phyloP scores from a whole-genome alignment of 2,113 vertebrate genomes.

The Chascanopsetta lugubris region DNA sequence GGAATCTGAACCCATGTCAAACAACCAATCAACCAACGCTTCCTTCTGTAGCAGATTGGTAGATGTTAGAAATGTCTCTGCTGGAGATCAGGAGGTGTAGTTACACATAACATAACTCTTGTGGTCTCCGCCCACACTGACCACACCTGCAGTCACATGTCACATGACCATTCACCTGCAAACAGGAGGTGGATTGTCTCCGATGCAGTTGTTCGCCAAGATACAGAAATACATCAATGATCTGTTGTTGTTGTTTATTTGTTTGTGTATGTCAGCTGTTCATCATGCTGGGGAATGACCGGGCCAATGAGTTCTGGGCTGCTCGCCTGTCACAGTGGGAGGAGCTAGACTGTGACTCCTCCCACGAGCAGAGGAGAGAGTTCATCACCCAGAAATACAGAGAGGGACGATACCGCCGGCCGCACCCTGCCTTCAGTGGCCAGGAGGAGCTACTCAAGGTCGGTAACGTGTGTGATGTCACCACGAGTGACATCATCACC shows the following conservation, averaged over 20 bases:
- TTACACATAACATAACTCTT: no score
- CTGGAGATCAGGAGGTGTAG: no score
- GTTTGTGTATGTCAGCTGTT: constrained; percentile 84
- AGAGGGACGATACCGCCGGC: constrained; percentile 86
- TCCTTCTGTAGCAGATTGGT: no score
- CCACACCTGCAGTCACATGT: no score
- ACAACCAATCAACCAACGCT: no score
- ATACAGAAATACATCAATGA: no score
- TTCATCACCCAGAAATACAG: constrained; percentile 91
- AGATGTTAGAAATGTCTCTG: no score
- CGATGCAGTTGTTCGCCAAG: no score
- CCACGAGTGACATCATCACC: background rate
- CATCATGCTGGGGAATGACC: constrained; percentile 93
- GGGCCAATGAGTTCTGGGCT: constrained; percentile 93
- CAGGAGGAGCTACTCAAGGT: constrained; percentile 95
- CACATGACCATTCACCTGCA: no score
- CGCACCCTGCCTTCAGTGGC: constrained; percentile 81
- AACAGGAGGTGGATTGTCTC: no score
- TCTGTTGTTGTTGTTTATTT: background rate
- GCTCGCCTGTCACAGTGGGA: constrained; percentile 78
- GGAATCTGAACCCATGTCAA: no score
- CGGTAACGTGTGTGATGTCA: background rate
- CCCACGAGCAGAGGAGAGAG: constrained; percentile 84
- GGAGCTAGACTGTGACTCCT: constrained; percentile 82
- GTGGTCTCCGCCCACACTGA: no score